Evolutionary conservation across 2,797 vertebrate genomes (phyloP), one percentile per base, ranked within the genome.

Genomic region (Lacerta bilineata): DNA sequence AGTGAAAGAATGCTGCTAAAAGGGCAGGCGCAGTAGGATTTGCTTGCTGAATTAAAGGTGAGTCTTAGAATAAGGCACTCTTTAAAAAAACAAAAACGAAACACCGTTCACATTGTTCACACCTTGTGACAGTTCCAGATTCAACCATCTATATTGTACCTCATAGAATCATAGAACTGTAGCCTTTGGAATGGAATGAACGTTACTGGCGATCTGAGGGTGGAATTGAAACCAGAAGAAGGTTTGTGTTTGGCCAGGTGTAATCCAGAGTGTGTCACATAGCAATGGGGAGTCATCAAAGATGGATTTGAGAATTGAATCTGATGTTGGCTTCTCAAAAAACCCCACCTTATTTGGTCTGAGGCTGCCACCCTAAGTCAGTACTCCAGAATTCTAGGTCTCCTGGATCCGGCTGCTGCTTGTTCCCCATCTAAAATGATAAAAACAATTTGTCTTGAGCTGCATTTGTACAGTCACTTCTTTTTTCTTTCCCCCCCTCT

Each of bases 31-130:
- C 66, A 80, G 55, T 71, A 59, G 27, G 46, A 71, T n/a, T 33
- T 84, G n/a, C 46, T n/a, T 33, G 36, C 18, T 59, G 55, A 87
- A 80, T 72, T 80, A 41, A 87, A 87, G 68, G 85, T 87, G 33
- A 87, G 77, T 80, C 39, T 78, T 78, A 18, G 20, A 39, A 61
- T 41, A 55, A 59, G 4, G 29, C 18, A 1, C 5, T 80, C 59
- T n/a, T 69, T 8, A 69, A 27, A 9, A 36, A 68, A 3, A 39
- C 8, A 33, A 33, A 29, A 71, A 72, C 2, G 8, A n/a, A 29
- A 17, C 25, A 11, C 27, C 4, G 10, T 8, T 85, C 5, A 17
- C 25, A 18, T 20, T 36, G 18, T n/a, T 72, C 33, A 59, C 50
- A 36, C 17, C 9, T 83, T 71, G 50, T 20, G 43, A 23, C 17